Percentiles rank a stretch among this genome's conserved stretches.
phyloP scores from a whole-genome alignment of 1,140 invertebrate genomes.

The Samia ricini region DNA sequence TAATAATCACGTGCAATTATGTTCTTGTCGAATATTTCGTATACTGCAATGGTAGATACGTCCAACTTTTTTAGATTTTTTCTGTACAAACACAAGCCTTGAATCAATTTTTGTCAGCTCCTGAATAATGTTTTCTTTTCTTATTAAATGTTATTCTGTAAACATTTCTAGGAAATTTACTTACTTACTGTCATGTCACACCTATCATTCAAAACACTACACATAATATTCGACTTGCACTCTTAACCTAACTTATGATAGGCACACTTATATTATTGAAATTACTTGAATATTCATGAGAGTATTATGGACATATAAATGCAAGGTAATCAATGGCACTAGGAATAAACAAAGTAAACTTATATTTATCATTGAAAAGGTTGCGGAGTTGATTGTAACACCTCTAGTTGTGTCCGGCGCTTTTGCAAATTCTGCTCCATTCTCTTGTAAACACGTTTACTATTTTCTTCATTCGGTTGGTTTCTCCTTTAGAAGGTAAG shows the following conservation, averaged over 20 bases:
- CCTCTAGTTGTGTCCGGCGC: not conserved
- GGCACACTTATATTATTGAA: not conserved
- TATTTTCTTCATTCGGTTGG: not conserved
- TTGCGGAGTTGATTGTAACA: not conserved
- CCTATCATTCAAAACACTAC: not conserved
- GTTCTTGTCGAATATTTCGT: not conserved
- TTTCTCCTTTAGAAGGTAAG: not conserved
- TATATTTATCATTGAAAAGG: not conserved
- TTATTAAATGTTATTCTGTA: not conserved
- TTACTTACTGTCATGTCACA: too few relatives aligned
- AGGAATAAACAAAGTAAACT: not conserved
- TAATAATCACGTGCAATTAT: not conserved
- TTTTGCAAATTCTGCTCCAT: too few relatives aligned
- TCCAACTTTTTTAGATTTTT: too few relatives aligned
- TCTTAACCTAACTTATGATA: not conserved
- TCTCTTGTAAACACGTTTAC: not conserved
- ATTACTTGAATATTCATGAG: slow-evolving; percentile 5
- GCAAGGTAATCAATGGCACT: slow-evolving; percentile 1
- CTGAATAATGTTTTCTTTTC: too few relatives aligned
- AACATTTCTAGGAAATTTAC: not conserved
- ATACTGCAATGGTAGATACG: not conserved
- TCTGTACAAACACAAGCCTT: too few relatives aligned
- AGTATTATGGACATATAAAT: slow-evolving; percentile 2
- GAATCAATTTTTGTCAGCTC: too few relatives aligned
- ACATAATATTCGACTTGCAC: not conserved